phyloP scores from a whole-genome alignment of 1,140 invertebrate genomes.

The Lethrus apterus region DNA sequence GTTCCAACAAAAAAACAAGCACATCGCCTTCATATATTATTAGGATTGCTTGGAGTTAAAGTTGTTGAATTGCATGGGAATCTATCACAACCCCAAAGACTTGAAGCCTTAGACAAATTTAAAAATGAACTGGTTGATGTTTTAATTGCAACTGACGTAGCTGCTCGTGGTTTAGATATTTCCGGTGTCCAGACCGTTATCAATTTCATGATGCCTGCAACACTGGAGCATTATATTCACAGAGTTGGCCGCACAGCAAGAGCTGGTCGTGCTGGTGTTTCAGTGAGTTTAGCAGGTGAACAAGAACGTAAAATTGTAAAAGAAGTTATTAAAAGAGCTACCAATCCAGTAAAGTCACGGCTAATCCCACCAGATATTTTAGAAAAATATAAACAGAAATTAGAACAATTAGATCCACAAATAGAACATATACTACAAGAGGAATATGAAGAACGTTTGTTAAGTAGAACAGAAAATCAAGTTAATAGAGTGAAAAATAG shows the following conservation, averaged over 20 bases:
- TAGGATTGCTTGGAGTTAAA: conserved; percentile 64
- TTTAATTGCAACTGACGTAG: conserved; percentile 92
- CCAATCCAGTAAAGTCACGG: conserved; percentile 78
- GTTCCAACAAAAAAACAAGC: conserved; percentile 93
- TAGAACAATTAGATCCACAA: conserved; percentile 65
- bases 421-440: conserved; percentile 74
- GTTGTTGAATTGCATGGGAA: conserved; percentile 93
- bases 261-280: conserved; percentile 82
- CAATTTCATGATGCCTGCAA: conserved; percentile 92
- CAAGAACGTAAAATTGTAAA: conserved; percentile 85
- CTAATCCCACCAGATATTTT: conserved; percentile 84
- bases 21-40: conserved; percentile 81
- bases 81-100: conserved; percentile 83
- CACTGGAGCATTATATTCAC: conserved; percentile 94
- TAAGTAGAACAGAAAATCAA: conserved; percentile 79
- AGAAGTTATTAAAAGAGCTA: conserved; percentile 81
- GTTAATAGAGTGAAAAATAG: conserved; percentile 72
- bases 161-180: conserved; percentile 94
- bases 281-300: conserved; percentile 91
- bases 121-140: conserved; percentile 85
- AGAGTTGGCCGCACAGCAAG: conserved; percentile 78
- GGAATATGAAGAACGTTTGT: conserved; percentile 75
- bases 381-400: conserved; percentile 72
- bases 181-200: conserved; percentile 93
- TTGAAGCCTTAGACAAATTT: conserved; percentile 84